Conservation (phyloP, 2,888 invertebrate genomes). For the Coelinius sp. region DNA sequence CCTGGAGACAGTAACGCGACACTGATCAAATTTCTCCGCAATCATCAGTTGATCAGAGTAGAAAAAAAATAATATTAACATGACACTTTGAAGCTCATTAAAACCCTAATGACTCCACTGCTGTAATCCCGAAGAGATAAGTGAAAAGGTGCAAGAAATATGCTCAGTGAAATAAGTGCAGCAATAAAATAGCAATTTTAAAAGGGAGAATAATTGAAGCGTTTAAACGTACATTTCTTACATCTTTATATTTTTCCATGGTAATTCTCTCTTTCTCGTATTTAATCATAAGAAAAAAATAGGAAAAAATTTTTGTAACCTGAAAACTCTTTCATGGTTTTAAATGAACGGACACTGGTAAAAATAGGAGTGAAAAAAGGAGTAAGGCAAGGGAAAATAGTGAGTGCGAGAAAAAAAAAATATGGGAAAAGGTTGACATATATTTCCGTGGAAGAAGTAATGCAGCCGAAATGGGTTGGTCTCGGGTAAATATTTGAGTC, state of each 20-base stretch:
- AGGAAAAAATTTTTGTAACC: not conserved
- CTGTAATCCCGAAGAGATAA: not conserved
- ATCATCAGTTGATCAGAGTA: not conserved
- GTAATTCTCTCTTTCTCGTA: not conserved
- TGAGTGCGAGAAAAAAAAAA: not conserved
- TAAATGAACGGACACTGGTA: not conserved
- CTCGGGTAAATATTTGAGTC: slow-evolving; percentile 51
- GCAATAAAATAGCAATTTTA: not conserved
- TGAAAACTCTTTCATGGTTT: not conserved
- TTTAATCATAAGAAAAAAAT: not conserved
- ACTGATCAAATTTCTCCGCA: not conserved
- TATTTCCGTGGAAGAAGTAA: slow-evolving; percentile 37
- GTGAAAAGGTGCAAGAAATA: not conserved
- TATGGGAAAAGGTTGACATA: not conserved
- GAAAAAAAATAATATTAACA: too few relatives aligned
- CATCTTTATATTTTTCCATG: not conserved
- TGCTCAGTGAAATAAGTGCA: not conserved
- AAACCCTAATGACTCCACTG: not conserved
- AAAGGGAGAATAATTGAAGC: not conserved
- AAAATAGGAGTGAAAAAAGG: not conserved
- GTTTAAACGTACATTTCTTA: not conserved
- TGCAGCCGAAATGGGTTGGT: slow-evolving; percentile 47
- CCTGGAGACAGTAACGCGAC: not conserved
- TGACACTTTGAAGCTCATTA: not conserved
- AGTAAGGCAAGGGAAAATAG: not conserved